These are phyloP conservation scores for Coracias cyanogaster DNA, from an alignment of 2,797 vertebrate species.

Conservation along the genomic window DNA sequence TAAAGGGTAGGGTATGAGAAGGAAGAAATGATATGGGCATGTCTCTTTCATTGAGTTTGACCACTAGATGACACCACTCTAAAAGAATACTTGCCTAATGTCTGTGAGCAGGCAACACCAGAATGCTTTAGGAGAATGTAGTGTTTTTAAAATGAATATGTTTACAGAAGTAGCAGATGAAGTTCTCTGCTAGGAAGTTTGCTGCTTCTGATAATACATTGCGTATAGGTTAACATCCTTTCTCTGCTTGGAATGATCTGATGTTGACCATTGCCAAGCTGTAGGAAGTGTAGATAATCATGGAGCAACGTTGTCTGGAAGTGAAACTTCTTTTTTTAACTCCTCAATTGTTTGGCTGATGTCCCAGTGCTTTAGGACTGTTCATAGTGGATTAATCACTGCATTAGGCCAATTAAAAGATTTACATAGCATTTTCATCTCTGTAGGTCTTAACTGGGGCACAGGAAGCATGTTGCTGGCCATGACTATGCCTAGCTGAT, in stretches of 20 bases:
- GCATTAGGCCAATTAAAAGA: conserved; percentile 47
- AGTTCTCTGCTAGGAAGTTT: background rate
- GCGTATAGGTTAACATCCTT: background rate
- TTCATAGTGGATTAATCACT: conserved; percentile 29
- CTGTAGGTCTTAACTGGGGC: background rate
- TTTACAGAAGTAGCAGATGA: background rate
- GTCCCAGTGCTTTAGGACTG: background rate
- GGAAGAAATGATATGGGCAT: background rate
- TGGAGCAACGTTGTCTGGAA: background rate
- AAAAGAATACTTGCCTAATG: background rate
- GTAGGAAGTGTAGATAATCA: background rate
- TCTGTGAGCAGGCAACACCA: background rate
- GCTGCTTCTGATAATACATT: background rate
- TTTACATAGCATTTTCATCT: conserved; percentile 32
- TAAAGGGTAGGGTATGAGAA: background rate
- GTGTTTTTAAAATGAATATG: background rate
- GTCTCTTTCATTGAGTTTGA: background rate
- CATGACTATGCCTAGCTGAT: background rate
- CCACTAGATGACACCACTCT: conserved; percentile 66
- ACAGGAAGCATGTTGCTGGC: background rate
- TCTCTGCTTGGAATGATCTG: background rate
- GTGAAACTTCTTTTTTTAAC: background rate
- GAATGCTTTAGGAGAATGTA: background rate
- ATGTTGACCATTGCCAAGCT: background rate
- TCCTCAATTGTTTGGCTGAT: background rate